Percentiles rank a stretch among this genome's conserved stretches.
phyloP scores from a whole-genome alignment of 2,797 vertebrate genomes.

The Poeciliopsis presidionis region DNA sequence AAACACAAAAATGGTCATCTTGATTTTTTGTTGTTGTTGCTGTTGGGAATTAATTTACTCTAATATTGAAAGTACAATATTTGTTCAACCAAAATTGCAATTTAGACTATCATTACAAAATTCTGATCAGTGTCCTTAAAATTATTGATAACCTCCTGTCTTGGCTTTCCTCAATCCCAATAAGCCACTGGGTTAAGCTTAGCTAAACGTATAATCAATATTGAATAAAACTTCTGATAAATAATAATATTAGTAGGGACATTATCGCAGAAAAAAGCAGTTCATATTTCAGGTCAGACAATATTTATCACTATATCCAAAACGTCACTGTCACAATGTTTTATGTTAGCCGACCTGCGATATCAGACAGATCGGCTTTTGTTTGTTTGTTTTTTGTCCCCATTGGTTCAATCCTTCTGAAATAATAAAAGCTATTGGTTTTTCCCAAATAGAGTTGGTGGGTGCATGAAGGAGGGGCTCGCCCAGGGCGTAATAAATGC shows the following conservation, averaged over 20 bases:
- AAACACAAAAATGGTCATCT: neutral
- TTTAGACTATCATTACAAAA: neutral
- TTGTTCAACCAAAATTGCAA: neutral
- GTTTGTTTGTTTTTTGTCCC: neutral
- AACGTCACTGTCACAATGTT: neutral
- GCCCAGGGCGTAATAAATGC: neutral
- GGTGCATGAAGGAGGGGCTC: neutral
- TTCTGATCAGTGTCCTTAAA: neutral
- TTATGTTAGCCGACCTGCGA: neutral
- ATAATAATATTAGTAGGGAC: neutral
- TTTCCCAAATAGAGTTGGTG: neutral
- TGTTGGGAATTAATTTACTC: neutral
- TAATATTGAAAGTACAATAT: neutral
- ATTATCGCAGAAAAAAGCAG: neutral
- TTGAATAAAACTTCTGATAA: too few relatives aligned
- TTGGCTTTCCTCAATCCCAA: neutral
- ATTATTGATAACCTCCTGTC: neutral
- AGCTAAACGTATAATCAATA: neutral
- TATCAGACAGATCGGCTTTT: neutral
- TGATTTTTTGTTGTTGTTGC: too few relatives aligned
- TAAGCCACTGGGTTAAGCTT: neutral
- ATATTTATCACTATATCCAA: neutral
- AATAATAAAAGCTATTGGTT: constrained; percentile 1
- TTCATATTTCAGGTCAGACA: neutral
- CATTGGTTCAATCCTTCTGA: neutral